Evolutionary conservation across 2,888 invertebrate genomes (phyloP), one percentile per base, ranked within the genome.

Genomic region (Arge pagana): DNA sequence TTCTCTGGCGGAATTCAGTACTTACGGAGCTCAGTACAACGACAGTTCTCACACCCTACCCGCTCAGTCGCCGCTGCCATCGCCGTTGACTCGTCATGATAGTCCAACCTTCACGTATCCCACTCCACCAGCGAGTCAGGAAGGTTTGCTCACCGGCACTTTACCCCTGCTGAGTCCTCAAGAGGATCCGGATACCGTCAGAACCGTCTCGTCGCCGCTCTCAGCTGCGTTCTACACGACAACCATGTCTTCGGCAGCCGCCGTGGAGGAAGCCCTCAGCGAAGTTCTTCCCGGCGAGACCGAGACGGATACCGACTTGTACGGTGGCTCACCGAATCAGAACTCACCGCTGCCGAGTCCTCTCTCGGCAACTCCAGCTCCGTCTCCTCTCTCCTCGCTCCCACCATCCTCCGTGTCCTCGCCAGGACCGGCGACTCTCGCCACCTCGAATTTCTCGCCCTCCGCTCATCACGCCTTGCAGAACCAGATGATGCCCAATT

Each of bases 51-150:
- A 74, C 61, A 80, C 81, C 4, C 61, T 83, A 48, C 78, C 80
- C 45, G 81, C 80, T 10, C 80, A 83, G 58, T 85, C 85, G 1
- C 86, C 86, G 0, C 63, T 86, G 54, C 84, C 85, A 58, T 86
- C 86, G 21, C 87, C 87, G 0, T 65, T 83, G 28, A 80, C 82
- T 15, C 75, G 81, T 55, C 83, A 83, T 64, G 83, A 84, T 53
- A 88, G 89, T n/a, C 89, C 89, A 1, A 86, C 88, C 28, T 82
- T 92, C 64, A 85, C 89, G 16, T 93, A 92, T 70, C 92, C 93
- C 2, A 93, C 93, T 6, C 93, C 93, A 16, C 92, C 93, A 3
- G 91, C 92, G 1, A 92, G 91, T 62, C 91, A 91, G 64, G 92
- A 91, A 78, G 90, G 90, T 16, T 85, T 87, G 54, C 85, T 86